Percentiles rank a stretch among this genome's conserved stretches.
phyloP scores from a whole-genome alignment of 35 echinoderm and acorn worm genomes.

The Apostichopus japonicus region DNA sequence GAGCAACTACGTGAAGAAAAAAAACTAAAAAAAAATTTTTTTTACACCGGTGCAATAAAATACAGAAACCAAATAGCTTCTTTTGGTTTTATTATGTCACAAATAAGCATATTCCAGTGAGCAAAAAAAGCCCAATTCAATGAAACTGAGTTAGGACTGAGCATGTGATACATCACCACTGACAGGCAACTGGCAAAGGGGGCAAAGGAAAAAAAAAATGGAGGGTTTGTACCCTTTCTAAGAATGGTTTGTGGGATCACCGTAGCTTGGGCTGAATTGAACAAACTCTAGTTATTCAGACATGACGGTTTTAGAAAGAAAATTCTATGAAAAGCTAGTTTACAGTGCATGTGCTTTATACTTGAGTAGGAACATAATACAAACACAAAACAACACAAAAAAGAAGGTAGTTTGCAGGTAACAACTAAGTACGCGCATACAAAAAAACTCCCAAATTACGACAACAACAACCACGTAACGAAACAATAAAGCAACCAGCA shows the following conservation, averaged over 20 bases:
- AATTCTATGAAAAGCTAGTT: neutral
- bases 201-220: neutral
- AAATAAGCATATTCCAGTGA: neutral
- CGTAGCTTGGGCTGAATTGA: neutral
- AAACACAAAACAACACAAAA: neutral
- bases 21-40: neutral
- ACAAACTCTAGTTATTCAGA: neutral
- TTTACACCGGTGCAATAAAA: neutral
- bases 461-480: neutral
- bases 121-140: neutral
- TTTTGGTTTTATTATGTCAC: neutral
- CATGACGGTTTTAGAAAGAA: neutral
- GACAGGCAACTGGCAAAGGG: neutral
- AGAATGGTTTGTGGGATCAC: neutral
- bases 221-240: neutral
- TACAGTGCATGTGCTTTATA: neutral
- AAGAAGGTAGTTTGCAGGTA: neutral
- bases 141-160: neutral
- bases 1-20: neutral
- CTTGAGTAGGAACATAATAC: neutral
- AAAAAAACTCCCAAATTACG: neutral
- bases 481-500: neutral
- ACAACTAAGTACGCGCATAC: neutral
- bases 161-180: neutral
- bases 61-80: neutral